Base-by-base conservation (phyloP, 2,797 vertebrate genomes). In the Xenopus petersii region DNA sequence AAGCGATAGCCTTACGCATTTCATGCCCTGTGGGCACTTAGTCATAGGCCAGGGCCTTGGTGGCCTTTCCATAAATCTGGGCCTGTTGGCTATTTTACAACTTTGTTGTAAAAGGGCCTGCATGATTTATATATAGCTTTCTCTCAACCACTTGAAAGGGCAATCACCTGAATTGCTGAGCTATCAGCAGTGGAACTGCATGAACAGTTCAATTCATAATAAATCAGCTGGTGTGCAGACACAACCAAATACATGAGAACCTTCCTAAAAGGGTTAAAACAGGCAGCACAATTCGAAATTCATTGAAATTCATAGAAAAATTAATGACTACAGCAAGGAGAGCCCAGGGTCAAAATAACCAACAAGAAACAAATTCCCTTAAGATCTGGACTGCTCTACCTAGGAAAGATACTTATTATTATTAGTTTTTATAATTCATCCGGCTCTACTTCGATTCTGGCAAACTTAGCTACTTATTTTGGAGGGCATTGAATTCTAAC, bases 241-340 rank as follows among this genome's bases (percentile, higher is more conserved):
- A 59, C 59, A 59, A 59, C 30, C 67, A 69, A 1, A 26, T 46
- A 42, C 3, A 55, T 64, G 67, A 47, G 61, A 59, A 64, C 68
- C 49, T 26, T 67, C 48, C 55, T 61, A 63, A 74, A 79, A 65
- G 67, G 71, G 77, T 79, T 79, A 79, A 74, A 79, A 61, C 58
- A 65, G 61, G 54, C 67, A 65, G 33, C 67, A 55, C 71, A 74
- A 66, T 74, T 66, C 65, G 67, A 70, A 79, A 79, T 74, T 74
- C 77, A 79, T 79, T 79, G 67, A 79, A 74, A 79, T 79, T 79
- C 77, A 79, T 79, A 70, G 77, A 74, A 79, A 79, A 79, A 79
- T 79, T 74, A 79, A 79, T 74, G 77, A 79, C 71, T 74, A 68
- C 62, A 70, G 54, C 77, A 79, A 79, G 71, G 71, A 79, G 71